These are phyloP conservation scores for Notolepis coatsorum DNA, from an alignment of 2,797 vertebrate species.

Conservation along the genomic window DNA sequence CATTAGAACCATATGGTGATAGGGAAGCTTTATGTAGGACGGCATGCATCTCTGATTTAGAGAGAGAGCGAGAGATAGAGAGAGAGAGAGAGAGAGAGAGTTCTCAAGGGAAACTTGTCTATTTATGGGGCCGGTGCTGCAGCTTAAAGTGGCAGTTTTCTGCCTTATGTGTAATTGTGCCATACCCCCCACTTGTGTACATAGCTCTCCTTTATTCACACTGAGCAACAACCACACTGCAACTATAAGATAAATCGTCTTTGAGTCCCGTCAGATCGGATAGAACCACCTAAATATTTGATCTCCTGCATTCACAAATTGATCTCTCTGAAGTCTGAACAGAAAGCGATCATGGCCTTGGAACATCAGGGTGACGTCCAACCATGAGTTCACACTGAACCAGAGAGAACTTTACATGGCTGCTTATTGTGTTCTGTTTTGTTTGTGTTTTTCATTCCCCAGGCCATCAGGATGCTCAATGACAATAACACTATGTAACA, in stretches of 20 bases:
- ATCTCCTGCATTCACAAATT: not conserved
- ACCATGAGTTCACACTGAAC: not conserved
- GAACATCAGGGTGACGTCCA: not conserved
- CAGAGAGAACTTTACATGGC: not conserved
- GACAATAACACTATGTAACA: no score
- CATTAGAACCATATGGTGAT: conserved; percentile 37
- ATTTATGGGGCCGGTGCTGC: conserved; percentile 77
- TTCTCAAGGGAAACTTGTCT: conserved; percentile 78
- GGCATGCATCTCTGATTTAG: conserved; percentile 62
- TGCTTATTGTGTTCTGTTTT: not conserved
- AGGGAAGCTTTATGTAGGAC: conserved; percentile 78
- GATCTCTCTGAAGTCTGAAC: not conserved
- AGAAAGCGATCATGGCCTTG: not conserved
- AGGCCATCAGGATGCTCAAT: no score
- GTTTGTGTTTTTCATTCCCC: not conserved
- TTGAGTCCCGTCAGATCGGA: not conserved
- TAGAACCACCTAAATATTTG: not conserved
- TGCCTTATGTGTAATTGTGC: conserved; percentile 63
- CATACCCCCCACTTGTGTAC: conserved; percentile 37
- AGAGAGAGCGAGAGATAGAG: conserved; percentile 53
- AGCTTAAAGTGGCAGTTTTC: conserved; percentile 67
- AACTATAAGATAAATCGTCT: not conserved
- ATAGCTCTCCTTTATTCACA: conserved; percentile 44
- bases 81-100: conserved; percentile 52
- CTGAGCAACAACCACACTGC: conserved; percentile 24